Conservation (phyloP, 2,113 vertebrate species). For the Garra rufa region DNA sequence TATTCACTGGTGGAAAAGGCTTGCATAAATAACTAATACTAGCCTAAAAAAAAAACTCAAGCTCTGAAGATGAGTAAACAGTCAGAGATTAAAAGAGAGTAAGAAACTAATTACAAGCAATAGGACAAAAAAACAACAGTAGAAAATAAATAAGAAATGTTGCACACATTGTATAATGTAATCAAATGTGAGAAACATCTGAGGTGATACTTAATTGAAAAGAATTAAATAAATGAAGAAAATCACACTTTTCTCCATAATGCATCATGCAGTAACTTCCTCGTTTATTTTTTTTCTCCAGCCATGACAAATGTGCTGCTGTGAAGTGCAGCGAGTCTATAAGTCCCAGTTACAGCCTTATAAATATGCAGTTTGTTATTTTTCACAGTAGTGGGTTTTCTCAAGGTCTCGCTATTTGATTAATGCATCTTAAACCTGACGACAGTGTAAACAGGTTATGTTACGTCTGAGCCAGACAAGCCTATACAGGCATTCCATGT, state of each 20-base stretch:
- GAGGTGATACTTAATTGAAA: neutral
- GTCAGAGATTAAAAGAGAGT: too few relatives aligned
- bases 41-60: too few relatives aligned
- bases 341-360: constrained; percentile 34
- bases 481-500: constrained; percentile 40
- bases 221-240: too few relatives aligned
- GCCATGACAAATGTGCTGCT: constrained; percentile 64
- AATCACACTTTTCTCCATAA: neutral
- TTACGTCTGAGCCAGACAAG: constrained; percentile 52
- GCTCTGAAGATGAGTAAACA: too few relatives aligned
- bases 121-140: too few relatives aligned
- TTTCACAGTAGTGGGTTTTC: constrained; percentile 57
- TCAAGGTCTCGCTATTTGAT: constrained; percentile 62
- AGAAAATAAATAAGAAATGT: too few relatives aligned
- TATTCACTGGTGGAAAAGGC: too few relatives aligned
- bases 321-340: constrained; percentile 8
- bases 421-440: constrained; percentile 63
- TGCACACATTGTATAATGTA: too few relatives aligned
- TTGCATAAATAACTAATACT: too few relatives aligned
- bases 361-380: constrained; percentile 62
- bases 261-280: constrained; percentile 56
- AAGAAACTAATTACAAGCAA: too few relatives aligned
- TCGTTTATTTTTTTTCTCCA: constrained; percentile 42
- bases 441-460: constrained; percentile 52
- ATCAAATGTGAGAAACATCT: neutral